Evolutionary conservation across 2,797 vertebrate species (phyloP), one percentile per base, ranked within the genome.

Genomic region (Ctenosaura bakeri): DNA sequence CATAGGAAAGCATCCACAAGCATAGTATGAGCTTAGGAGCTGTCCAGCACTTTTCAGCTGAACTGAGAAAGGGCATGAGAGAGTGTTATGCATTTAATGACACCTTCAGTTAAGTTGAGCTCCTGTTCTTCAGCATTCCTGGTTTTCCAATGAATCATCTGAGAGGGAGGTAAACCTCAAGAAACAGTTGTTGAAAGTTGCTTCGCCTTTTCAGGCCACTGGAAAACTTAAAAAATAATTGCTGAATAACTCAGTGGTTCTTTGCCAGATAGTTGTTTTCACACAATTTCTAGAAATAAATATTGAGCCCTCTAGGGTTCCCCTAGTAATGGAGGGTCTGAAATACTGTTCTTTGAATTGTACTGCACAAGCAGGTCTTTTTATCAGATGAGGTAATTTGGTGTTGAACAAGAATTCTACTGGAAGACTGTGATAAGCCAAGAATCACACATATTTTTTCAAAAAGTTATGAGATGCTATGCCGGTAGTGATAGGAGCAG

Each of bases 151-250:
- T 66, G 8, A 32, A 42, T 71, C 10, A 13, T 87, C n/a, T 52
- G 76, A 79, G 46, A n/a, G 52, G 29, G 29, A 24, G 12, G 69
- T 35, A 42, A 26, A 7, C n/a, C 62, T 22, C 35, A n/a, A 50
- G 14, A 74, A 83, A 73, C 69, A 62, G 83, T 83, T 88, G 87
- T 42, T 69, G n/a, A 24, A 80, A 88, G 7, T 20, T 78, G 74
- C 46, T 32, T n/a, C 35, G 20, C 14, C 5, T 64, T 77, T 74
- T 50, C 42, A 42, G 26, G 4, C 6, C 54, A 76, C 38, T 77
- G 20, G 59, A 66, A 83, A 80, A 26, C 35, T 26, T 46, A 26
- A 56, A 46, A 46, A 69, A n/a, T 82, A 54, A 82, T 83, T 88
- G 38, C 16, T 59, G 79, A 71, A 26, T 29, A n/a, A 83, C 29